Percentiles rank a stretch among this genome's conserved stretches.
phyloP scores from a whole-genome alignment of 2,888 invertebrate genomes.

The Drosophila yooni region DNA sequence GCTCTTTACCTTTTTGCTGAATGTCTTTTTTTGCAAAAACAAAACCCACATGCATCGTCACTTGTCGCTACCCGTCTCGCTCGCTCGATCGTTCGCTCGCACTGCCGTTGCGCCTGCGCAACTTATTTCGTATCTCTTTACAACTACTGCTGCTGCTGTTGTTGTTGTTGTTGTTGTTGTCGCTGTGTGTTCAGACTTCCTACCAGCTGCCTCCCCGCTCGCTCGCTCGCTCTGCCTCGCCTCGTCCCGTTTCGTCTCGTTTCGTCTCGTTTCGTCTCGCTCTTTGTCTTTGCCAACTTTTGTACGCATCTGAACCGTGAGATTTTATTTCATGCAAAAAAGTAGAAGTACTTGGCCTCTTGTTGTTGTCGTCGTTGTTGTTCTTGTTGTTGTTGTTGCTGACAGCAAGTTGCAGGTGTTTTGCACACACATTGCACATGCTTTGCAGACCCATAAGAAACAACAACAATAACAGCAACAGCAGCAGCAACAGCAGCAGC shows the following conservation, averaged over 20 bases:
- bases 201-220: constrained; percentile 70
- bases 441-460: constrained; percentile 19
- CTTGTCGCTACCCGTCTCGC: constrained; percentile 12
- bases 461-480: not conserved
- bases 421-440: constrained; percentile 46
- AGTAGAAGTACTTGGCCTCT: constrained; percentile 73
- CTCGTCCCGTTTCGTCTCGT: constrained; percentile 19
- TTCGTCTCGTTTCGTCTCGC: constrained; percentile 12
- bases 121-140: constrained; percentile 48
- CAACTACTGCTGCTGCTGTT: constrained; percentile 2
- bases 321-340: constrained; percentile 80
- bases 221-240: not conserved
- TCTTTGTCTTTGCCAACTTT: constrained; percentile 67
- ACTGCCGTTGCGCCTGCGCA: constrained; percentile 36
- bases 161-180: constrained; percentile 14
- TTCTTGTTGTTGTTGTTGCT: constrained; percentile 25
- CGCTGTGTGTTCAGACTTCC: constrained; percentile 68
- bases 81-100: not conserved
- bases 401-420: constrained; percentile 56
- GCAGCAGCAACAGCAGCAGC: constrained; percentile 4
- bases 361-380: constrained; percentile 26
- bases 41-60: constrained; percentile 71
- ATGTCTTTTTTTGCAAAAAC: constrained; percentile 68
- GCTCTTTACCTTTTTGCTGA: constrained; percentile 42
- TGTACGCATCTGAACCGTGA: constrained; percentile 80